Evolutionary conservation across 2,888 invertebrate genomes (phyloP).

Genomic region (Itoplectis maculator): DNA sequence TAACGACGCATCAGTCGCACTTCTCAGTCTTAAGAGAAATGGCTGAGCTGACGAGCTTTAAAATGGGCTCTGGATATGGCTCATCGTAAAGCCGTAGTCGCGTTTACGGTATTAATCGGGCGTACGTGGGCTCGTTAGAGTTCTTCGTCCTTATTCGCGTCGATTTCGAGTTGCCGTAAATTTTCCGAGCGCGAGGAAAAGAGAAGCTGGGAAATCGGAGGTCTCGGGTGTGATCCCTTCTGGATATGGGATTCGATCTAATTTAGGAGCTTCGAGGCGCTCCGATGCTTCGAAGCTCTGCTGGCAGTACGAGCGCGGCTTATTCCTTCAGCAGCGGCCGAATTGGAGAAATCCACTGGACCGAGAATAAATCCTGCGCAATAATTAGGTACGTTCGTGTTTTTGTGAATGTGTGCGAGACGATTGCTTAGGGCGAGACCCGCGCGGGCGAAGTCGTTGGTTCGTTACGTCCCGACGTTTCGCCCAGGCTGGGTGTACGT

Average conservation of each 20-base stretch:
- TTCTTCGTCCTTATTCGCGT: not conserved
- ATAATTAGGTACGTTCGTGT: not conserved
- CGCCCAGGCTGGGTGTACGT: not conserved
- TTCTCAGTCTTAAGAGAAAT: conserved; percentile 9
- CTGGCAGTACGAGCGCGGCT: too few relatives aligned
- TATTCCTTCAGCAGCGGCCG: conserved; percentile 67
- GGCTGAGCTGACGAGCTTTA: not conserved
- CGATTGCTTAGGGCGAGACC: conserved; percentile 38
- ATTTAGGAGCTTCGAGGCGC: too few relatives aligned
- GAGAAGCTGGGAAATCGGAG: conserved; percentile 21
- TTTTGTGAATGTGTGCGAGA: conserved; percentile 31
- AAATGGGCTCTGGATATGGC: not conserved
- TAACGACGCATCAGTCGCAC: conserved; percentile 9
- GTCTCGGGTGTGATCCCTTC: conserved; percentile 62
- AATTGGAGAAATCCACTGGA: conserved; percentile 72
- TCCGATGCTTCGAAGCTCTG: conserved; percentile 70
- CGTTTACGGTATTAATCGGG: not conserved
- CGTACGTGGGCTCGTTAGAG: not conserved
- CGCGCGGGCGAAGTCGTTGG: conserved; percentile 9
- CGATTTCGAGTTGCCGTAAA: not conserved
- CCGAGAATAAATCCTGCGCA: conserved; percentile 60
- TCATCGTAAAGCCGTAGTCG: too few relatives aligned
- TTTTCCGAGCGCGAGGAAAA: conserved; percentile 41
- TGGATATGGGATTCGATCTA: conserved; percentile 70
- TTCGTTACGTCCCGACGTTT: conserved; percentile 18